Evolutionary conservation across 2,888 invertebrate species (phyloP), one percentile per base, ranked within the genome.

Genomic region (Lamellibrachia satsuma): DNA sequence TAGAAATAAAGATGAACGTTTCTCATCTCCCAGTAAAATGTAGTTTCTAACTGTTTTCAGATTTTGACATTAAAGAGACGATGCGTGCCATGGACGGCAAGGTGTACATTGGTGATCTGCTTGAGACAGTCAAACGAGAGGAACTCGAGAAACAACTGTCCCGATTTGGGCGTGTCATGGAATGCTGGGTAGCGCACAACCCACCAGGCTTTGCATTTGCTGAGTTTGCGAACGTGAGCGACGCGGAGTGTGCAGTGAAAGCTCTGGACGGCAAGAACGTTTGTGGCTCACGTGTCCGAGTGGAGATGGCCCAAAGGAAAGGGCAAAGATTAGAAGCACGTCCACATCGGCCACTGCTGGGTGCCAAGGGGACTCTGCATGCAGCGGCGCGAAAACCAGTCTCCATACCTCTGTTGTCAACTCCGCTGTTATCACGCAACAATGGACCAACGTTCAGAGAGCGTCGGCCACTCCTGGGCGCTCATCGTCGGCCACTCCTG

Each of bases 131-230:
- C 96, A 98, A 98, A 97, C 98, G 98, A 96, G 98, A 98, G 97
- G 98, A 98, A 97, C 97, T 99, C 94, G 98, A 98, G 97, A 97
- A 97, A 96, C 98, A 98, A 97, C 98, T 98, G 97, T 98, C 98
- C 96, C 98, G 98, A 97, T 98, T 98, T 97, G 98, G 98, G 95
- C 98, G 98, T 97, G 97, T 98, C 95, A 98, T 98, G 97, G 98
- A 98, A 95, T 98, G 98, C 94, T 98, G 98, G 98, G 98, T 98
- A 95, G 98, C 98, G 95, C 98, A 98, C 97, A 98, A 98, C 97
- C 98, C 98, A 95, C 98, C 98, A 96, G 93, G 93, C 27, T 99
- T 98, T 97, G 98, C 98, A 94, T 98, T 98, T 97, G 98, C 98
- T 96, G 98, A 98, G 97, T 99, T 98, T 97, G 98, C 98, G 96